Base-by-base conservation (phyloP, 1,140 invertebrate genomes). In the Cotesia vestalis region DNA sequence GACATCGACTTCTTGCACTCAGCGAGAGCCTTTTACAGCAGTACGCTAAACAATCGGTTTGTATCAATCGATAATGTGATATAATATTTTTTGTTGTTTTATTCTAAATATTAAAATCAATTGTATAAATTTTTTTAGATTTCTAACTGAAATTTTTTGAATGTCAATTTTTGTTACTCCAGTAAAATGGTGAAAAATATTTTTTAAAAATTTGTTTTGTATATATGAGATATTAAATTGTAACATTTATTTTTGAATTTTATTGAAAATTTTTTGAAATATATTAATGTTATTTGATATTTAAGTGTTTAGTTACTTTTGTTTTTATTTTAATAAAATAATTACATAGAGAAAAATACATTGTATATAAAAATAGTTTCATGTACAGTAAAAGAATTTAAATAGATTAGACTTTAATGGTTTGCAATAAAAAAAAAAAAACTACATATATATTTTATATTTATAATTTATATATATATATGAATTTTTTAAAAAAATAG, bases 1-100 rank as follows among this genome's bases (percentile, higher is more conserved):
- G 95, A 62, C 95, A 97, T 83, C 89, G 95, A 60, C 88, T 98
- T 63, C 86, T 97, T 35, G 92, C 94, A 51, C 89, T 95, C 66
- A 94, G 93, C 73, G 92, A 91, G 77, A 92, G 90, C 73, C 77
- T 77, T 40, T 73, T 78, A 52, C 85, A 84, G 73, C 76, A 76
- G 73, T 78, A 66, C 72, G 78, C 78, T 9, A 86, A 82, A 75
- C 76, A 79, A 67, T n/a, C 66, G 8, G 67, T 73, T 35, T 66
- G 60, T 67, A 3, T 60, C 3, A 69, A 70, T 52, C 72, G 74
- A 57, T 72, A 34, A 66, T 53, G 11, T 38, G 11, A 59, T 51
- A 51, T 40, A 27, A 27, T 27, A n/a, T 52, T 35, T 3, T 20
- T 59, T 51, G 27, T 46, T 11, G 4, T n/a, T 20, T 69, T 27